Conservation (phyloP, 2,113 vertebrate genomes). For the Corydoras maculifer region DNA sequence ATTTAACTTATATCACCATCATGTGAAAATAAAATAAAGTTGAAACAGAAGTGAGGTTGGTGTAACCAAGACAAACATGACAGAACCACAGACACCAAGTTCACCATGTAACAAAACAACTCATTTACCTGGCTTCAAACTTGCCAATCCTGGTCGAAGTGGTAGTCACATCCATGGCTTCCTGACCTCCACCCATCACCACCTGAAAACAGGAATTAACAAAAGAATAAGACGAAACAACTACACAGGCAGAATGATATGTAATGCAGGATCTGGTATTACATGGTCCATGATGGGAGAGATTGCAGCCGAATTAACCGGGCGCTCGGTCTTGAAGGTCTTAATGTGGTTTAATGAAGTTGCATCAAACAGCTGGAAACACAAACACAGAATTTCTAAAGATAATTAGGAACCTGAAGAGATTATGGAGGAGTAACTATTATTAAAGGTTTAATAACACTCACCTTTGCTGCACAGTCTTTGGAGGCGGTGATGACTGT, state of each 20-base stretch:
- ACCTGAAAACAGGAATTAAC: constrained; percentile 63
- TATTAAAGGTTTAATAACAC: neutral
- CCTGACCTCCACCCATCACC: constrained; percentile 94
- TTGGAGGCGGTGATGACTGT: constrained; percentile 95
- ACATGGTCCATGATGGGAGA: constrained; percentile 95
- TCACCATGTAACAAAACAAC: neutral
- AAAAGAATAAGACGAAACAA: constrained; percentile 2
- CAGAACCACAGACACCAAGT: neutral
- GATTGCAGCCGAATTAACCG: constrained; percentile 91
- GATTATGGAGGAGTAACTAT: neutral
- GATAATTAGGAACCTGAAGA: neutral
- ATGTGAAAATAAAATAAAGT: too few species aligned
- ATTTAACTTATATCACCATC: too few species aligned
- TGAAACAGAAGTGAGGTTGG: too few species aligned
- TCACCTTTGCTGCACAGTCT: constrained; percentile 91
- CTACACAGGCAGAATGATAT: neutral
- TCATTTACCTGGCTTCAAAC: constrained; percentile 86
- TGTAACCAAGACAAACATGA: too few species aligned
- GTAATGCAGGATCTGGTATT: constrained; percentile 46
- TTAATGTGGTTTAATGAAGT: constrained; percentile 83
- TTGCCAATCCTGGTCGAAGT: constrained; percentile 97
- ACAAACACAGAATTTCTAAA: neutral
- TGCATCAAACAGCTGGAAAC: constrained; percentile 82
- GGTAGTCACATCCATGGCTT: constrained; percentile 97
- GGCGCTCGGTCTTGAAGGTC: constrained; percentile 89